phyloP scores from a whole-genome alignment of 2,113 vertebrate species.

The Erinaceus europaeus region DNA sequence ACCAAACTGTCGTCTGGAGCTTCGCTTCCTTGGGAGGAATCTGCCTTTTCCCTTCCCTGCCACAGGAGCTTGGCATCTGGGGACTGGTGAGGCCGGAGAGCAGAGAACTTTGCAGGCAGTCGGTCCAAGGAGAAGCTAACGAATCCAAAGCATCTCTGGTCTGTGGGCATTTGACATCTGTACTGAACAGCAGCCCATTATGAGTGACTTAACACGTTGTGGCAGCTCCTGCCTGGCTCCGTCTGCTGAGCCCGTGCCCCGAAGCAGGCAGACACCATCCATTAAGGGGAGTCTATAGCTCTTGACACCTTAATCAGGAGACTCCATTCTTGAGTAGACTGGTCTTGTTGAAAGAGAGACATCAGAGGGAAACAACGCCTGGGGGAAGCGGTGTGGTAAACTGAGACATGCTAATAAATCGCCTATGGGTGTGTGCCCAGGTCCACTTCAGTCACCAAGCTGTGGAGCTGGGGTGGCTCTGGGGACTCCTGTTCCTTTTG shows the following conservation, averaged over 20 bases:
- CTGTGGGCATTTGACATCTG: slow-evolving; percentile 2
- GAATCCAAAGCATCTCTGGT: not conserved
- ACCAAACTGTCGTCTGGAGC: slow-evolving; percentile 33
- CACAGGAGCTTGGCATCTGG: not conserved
- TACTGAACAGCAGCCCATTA: slow-evolving; percentile 20
- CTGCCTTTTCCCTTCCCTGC: not conserved
- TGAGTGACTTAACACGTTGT: slow-evolving; percentile 68
- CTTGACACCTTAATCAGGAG: slow-evolving; percentile 70
- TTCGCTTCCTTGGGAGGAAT: not conserved
- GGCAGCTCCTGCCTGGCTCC: slow-evolving; percentile 73
- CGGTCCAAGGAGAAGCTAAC: not conserved
- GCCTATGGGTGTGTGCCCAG: not conserved
- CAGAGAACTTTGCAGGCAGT: not conserved
- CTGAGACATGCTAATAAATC: not conserved
- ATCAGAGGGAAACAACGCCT: slow-evolving; percentile 44
- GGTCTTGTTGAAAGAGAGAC: not conserved
- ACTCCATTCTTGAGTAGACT: slow-evolving; percentile 55
- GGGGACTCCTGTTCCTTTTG: not conserved
- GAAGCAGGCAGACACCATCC: slow-evolving; percentile 50
- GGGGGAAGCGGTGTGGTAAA: slow-evolving; percentile 28
- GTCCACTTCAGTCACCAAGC: not conserved
- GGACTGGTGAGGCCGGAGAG: not conserved
- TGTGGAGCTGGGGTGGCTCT: not conserved
- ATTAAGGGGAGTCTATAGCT: slow-evolving; percentile 70
- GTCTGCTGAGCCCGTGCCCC: slow-evolving; percentile 55